Evolutionary conservation across 2,113 vertebrate genomes (phyloP).

Genomic region (Peucedramus taeniatus): DNA sequence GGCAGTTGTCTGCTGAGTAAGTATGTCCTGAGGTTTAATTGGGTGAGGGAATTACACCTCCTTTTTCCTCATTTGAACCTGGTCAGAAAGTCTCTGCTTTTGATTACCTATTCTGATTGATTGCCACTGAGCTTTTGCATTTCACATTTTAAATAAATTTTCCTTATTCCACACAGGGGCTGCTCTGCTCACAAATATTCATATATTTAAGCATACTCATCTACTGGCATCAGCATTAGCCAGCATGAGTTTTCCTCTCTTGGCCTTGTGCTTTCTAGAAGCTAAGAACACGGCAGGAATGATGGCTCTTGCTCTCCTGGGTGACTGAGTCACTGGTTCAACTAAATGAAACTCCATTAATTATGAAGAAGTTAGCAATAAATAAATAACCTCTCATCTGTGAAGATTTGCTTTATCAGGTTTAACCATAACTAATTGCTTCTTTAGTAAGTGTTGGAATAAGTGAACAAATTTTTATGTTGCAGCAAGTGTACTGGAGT

Average conservation of each 20-base stretch:
- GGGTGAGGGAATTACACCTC: neutral
- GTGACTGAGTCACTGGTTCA: neutral
- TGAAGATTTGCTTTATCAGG: neutral
- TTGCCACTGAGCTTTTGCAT: neutral
- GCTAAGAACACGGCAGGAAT: neutral
- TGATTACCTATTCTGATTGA: neutral
- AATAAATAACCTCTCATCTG: neutral
- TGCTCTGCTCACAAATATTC: neutral
- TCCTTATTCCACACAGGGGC: neutral
- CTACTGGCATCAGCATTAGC: neutral
- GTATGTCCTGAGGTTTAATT: neutral
- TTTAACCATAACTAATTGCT: neutral
- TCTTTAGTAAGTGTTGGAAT: neutral
- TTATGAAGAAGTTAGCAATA: neutral
- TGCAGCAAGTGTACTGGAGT: neutral
- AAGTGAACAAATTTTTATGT: neutral
- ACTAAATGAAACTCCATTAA: constrained; percentile 17
- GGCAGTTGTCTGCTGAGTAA: neutral
- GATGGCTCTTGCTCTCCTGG: neutral
- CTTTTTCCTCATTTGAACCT: neutral
- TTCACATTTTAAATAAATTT: neutral
- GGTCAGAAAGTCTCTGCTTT: neutral
- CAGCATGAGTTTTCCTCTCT: neutral
- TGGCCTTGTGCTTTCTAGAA: neutral
- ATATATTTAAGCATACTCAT: neutral